Evolutionary conservation across 2,888 invertebrate genomes (phyloP).

Genomic region (Parapristionchus giblindavisi): DNA sequence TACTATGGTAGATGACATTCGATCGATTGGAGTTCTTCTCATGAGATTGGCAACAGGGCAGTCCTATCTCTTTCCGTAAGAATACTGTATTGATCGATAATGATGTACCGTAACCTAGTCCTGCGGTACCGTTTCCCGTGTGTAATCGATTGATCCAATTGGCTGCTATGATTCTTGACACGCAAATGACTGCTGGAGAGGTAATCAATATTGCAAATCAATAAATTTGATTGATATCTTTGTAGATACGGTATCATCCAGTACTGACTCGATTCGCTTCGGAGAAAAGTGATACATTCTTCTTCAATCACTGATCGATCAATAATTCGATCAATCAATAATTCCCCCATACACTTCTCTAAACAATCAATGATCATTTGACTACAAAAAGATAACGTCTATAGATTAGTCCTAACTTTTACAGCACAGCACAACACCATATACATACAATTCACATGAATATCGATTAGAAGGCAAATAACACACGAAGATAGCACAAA

Average conservation of each 20-base stretch:
- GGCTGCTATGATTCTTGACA: conserved; percentile 1
- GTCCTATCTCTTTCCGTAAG: conserved; percentile 4
- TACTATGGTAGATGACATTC: conserved; percentile 18
- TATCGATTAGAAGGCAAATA: no score
- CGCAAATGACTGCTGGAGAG: conserved; percentile 26
- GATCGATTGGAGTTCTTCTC: background rate
- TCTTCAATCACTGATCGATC: conserved; percentile 36
- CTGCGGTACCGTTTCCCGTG: background rate
- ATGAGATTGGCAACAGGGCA: conserved; percentile 10
- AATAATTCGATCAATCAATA: no score
- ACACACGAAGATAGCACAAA: no score
- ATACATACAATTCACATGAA: no score
- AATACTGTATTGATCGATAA: background rate
- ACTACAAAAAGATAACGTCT: no score
- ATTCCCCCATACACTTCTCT: no score
- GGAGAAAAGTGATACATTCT: conserved; percentile 2
- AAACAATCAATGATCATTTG: no score
- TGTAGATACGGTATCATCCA: conserved; percentile 15
- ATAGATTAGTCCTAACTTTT: no score
- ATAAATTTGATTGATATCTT: background rate
- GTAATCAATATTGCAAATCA: background rate
- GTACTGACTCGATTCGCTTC: background rate
- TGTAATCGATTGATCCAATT: background rate
- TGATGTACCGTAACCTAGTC: conserved; percentile 25
- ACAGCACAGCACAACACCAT: no score